These are phyloP conservation scores for Spilosoma lubricipeda DNA, from an alignment of 2,888 invertebrate species.

Conservation along the genomic window DNA sequence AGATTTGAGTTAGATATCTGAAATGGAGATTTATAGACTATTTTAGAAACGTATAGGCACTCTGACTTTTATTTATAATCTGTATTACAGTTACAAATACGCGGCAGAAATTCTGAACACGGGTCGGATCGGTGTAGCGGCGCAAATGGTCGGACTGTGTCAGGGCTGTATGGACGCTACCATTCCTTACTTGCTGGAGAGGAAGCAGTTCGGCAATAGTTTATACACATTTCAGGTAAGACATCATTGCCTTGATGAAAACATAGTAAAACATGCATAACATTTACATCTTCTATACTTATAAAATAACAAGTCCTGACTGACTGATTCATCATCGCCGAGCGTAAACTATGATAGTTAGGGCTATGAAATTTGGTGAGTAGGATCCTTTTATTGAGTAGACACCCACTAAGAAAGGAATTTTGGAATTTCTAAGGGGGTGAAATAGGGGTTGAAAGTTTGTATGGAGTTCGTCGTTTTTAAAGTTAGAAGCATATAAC, in stretches of 20 bases:
- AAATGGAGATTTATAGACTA: background rate
- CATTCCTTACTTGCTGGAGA: slow-evolving; percentile 96
- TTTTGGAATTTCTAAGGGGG: no score
- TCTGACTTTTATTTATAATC: background rate
- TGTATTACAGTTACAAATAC: slow-evolving; percentile 93
- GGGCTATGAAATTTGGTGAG: no score
- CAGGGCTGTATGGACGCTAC: slow-evolving; percentile 98
- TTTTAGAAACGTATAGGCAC: background rate
- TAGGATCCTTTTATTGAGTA: no score
- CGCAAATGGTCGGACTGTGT: slow-evolving; percentile 97
- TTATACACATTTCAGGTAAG: slow-evolving; percentile 94
- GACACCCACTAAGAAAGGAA: no score
- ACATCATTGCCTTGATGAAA: background rate
- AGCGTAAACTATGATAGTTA: no score
- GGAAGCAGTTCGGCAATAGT: slow-evolving; percentile 96
- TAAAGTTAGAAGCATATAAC: no score
- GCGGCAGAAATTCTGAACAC: slow-evolving; percentile 98
- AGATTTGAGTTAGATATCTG: background rate
- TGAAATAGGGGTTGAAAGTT: no score
- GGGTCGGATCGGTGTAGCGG: slow-evolving; percentile 95
- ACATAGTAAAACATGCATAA: no score
- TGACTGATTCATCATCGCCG: no score
- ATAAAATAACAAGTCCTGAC: no score
- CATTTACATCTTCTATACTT: no score
- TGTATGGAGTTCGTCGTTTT: no score